Base-by-base conservation (phyloP, 2,113 vertebrate genomes). In the Lampris incognitus region DNA sequence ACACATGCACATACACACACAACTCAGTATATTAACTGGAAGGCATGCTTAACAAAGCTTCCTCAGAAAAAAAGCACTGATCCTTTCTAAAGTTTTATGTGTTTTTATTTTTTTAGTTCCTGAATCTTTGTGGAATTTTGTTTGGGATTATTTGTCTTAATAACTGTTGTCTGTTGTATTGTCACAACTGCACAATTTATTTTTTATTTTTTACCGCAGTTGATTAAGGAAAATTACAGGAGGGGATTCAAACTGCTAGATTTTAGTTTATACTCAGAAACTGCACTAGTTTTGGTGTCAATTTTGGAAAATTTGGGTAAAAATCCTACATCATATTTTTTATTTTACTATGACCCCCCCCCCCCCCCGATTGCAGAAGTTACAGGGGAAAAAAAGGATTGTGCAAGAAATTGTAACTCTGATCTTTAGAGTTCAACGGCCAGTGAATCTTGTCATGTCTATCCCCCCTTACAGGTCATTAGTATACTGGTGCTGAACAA, bases 401-500 rank as follows among this genome's bases (percentile, higher is more conserved):
- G 11, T 39, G 41, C 11, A n/a, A 11, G 8, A 11, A 68, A 74
- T 76, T 66, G 85, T 57, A 69, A 51, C 66, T 69, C 65, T 50
- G 13, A 10, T 65, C 41, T 13, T 46, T 10, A 52, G 52, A 72
- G 44, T 46, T 46, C 44, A 46, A 46, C 4, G 44, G 7, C 57
- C 51, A 39, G 59, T 62, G 58, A 72, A 44, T 70, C 59, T 58
- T 61, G 55, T 56, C 63, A 46, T 69, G 39, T 74, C 44, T 70
- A 13, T 74, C 0, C 54, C 42, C 37, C 66, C 74, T 52, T 81
- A 66, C 60, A 10, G 9, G 50, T 67, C 37, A 44, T 62, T 37
- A 44, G 39, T 84, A 82, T 78, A 85, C 82, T 79, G 91, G 92
- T 93, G 92, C 92, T 91, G 78, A 90, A 89, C 69, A 86, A 83